Percentiles rank a stretch among this genome's conserved stretches.
Conservation (phyloP, 2,888 invertebrate genomes). For the Andrena flavipes region DNA sequence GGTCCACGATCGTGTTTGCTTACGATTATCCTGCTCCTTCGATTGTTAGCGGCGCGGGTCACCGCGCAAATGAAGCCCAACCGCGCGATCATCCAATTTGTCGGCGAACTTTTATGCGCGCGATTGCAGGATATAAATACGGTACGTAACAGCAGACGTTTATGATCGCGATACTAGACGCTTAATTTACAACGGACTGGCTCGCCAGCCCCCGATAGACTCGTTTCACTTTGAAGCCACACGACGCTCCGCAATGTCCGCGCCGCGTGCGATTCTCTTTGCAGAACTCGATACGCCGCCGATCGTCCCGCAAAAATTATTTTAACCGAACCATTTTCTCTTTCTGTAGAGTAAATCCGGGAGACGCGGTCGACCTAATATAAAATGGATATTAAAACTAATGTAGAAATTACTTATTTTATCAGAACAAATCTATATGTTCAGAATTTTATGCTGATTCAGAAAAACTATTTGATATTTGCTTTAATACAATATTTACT, state of each 20-base stretch:
- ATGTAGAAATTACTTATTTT: too few species aligned
- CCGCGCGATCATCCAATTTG: conserved; percentile 68
- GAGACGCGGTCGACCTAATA: too few species aligned
- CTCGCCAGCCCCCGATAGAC: conserved; percentile 11
- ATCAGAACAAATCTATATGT: too few species aligned
- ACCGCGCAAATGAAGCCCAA: conserved; percentile 43
- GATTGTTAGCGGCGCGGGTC: conserved; percentile 35
- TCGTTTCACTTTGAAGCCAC: conserved; percentile 20
- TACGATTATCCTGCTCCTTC: conserved; percentile 15
- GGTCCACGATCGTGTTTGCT: background rate
- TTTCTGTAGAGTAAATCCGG: too few species aligned
- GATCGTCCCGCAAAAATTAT: background rate
- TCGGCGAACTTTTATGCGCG: conserved; percentile 66
- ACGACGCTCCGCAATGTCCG: conserved; percentile 15
- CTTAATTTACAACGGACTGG: conserved; percentile 60
- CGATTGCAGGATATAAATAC: conserved; percentile 67
- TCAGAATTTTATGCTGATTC: too few species aligned
- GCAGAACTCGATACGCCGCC: background rate
- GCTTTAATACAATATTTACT: too few species aligned
- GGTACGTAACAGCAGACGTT: conserved; percentile 65
- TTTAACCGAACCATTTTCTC: too few species aligned
- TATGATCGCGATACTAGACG: conserved; percentile 62
- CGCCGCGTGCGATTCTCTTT: too few species aligned
- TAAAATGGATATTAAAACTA: too few species aligned
- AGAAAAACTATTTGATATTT: too few species aligned